Evolutionary conservation across 2,113 vertebrate species (phyloP).

Genomic region (Oryzias melastigma): DNA sequence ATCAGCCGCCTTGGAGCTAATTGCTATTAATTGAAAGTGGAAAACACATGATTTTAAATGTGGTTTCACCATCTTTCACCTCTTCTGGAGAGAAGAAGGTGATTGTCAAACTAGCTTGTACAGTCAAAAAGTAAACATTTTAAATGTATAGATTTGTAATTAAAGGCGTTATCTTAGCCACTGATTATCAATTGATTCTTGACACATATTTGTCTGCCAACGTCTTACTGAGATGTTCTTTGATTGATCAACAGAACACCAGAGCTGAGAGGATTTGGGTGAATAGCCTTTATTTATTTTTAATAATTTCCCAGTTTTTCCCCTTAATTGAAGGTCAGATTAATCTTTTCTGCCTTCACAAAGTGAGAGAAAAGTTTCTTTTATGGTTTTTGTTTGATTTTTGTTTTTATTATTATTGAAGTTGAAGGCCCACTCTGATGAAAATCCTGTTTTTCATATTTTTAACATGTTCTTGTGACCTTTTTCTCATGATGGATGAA

Average conservation of each 20-base stretch:
- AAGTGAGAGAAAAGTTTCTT: no score
- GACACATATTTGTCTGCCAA: conserved; percentile 10
- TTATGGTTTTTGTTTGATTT: no score
- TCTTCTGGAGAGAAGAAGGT: conserved; percentile 3
- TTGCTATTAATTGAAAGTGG: not conserved
- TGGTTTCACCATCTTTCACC: conserved; percentile 29
- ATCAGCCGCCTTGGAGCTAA: conserved; percentile 6
- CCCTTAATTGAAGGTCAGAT: not conserved
- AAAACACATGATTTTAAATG: conserved; percentile 25
- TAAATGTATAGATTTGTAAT: no score
- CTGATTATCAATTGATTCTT: conserved; percentile 5
- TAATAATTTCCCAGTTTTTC: not conserved
- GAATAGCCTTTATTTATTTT: not conserved
- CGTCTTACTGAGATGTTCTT: not conserved
- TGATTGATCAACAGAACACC: conserved; percentile 11
- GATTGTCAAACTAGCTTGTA: no score
- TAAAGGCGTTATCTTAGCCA: not conserved
- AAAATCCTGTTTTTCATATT: no score
- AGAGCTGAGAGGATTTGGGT: conserved; percentile 19
- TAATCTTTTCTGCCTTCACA: no score
- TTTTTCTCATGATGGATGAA: no score
- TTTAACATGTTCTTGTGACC: no score
- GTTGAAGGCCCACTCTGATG: no score
- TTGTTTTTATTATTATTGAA: no score
- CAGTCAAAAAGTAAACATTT: no score